Percentiles rank a stretch among this genome's conserved stretches.
Evolutionary conservation across 1,140 invertebrate species (phyloP).

Genomic region (Calosoma granatense): DNA sequence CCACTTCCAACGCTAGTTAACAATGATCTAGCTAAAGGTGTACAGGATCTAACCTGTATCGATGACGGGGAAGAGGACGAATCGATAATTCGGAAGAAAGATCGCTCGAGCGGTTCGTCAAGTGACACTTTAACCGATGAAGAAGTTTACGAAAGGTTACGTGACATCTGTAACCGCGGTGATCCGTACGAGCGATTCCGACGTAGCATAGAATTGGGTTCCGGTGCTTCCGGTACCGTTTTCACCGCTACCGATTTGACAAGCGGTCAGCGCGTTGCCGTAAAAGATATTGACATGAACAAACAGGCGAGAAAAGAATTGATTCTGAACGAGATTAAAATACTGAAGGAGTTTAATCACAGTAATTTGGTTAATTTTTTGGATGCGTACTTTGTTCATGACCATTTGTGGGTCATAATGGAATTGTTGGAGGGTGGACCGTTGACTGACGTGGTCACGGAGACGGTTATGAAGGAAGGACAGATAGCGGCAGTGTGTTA

Average conservation of each 20-base stretch:
- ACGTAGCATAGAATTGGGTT: slow-evolving; percentile 76
- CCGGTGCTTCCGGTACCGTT: slow-evolving; percentile 82
- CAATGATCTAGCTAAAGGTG: not conserved
- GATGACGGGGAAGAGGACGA: slow-evolving; percentile 37
- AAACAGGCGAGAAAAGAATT: slow-evolving; percentile 92
- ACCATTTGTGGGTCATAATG: slow-evolving; percentile 93
- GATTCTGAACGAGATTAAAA: slow-evolving; percentile 90
- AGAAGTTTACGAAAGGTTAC: slow-evolving; percentile 75
- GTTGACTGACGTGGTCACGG: slow-evolving; percentile 94
- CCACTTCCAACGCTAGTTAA: not conserved
- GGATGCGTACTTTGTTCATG: slow-evolving; percentile 78
- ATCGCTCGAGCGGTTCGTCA: slow-evolving; percentile 32
- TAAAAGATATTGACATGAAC: slow-evolving; percentile 91
- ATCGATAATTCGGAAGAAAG: slow-evolving; percentile 43
- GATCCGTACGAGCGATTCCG: slow-evolving; percentile 72
- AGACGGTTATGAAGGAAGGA: slow-evolving; percentile 94
- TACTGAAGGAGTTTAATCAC: slow-evolving; percentile 88
- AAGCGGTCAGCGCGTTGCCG: slow-evolving; percentile 72
- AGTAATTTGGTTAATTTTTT: slow-evolving; percentile 96
- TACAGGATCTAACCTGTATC: slow-evolving; percentile 5
- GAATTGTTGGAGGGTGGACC: slow-evolving; percentile 92
- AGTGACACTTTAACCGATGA: slow-evolving; percentile 52
- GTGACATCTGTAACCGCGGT: slow-evolving; percentile 62
- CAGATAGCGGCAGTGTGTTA: slow-evolving; percentile 93
- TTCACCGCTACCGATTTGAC: slow-evolving; percentile 78